Conservation (phyloP, 2,888 invertebrate species). For the Lypha dubia region DNA sequence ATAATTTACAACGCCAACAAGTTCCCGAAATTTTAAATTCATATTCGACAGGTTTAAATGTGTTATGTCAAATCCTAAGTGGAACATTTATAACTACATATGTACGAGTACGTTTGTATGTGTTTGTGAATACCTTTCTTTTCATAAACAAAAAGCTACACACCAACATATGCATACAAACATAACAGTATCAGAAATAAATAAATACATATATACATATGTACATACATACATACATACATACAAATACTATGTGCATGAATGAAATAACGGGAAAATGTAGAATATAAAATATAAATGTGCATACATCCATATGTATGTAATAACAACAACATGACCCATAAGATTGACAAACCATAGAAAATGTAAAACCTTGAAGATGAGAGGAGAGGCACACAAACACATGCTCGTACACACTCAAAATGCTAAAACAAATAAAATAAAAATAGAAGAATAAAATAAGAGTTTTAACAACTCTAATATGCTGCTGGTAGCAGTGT, state of each 20-base stretch:
- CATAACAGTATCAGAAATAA: slow-evolving; percentile 7
- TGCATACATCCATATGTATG: slow-evolving; percentile 25
- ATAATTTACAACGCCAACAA: not conserved
- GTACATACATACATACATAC: slow-evolving; percentile 12
- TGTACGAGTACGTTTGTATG: slow-evolving; percentile 3
- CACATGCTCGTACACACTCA: not conserved
- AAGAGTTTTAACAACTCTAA: slow-evolving; percentile 52
- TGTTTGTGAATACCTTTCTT: not conserved
- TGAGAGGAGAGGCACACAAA: slow-evolving; percentile 38
- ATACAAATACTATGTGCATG: slow-evolving; percentile 32
- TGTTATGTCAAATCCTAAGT: slow-evolving; percentile 49
- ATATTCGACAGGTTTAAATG: slow-evolving; percentile 55
- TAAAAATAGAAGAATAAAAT: slow-evolving; percentile 3
- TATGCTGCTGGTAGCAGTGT: slow-evolving; percentile 21
- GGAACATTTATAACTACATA: slow-evolving; percentile 18
- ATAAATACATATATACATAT: slow-evolving; percentile 6
- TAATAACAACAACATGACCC: slow-evolving; percentile 60
- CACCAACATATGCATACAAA: not conserved
- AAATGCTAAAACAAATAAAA: slow-evolving; percentile 26
- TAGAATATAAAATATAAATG: slow-evolving; percentile 24
- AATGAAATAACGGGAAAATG: slow-evolving; percentile 9
- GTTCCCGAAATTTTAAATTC: slow-evolving; percentile 10
- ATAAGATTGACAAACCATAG: slow-evolving; percentile 54
- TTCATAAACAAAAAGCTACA: not conserved
- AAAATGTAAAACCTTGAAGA: slow-evolving; percentile 69